phyloP scores from a whole-genome alignment of 2,113 vertebrate species.

The Pogonocichla stellata region DNA sequence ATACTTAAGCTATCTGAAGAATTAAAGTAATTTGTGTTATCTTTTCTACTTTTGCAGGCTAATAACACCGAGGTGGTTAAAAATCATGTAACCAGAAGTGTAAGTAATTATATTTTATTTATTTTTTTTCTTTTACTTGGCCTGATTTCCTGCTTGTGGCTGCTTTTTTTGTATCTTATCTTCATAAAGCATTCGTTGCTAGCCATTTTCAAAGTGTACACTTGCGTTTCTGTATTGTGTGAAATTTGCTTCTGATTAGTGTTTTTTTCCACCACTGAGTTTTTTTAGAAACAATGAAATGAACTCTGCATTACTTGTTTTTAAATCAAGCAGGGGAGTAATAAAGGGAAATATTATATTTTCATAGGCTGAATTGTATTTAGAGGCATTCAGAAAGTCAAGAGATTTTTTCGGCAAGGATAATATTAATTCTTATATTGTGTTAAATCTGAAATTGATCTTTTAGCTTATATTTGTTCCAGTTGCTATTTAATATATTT shows the following conservation, averaged over 20 bases:
- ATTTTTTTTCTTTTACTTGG: neutral
- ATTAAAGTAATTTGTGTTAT: neutral
- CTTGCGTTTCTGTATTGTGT: neutral
- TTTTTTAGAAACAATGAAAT: neutral
- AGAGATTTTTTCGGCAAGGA: neutral
- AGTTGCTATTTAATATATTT: neutral
- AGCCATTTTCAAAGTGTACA: neutral
- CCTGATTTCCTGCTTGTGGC: neutral
- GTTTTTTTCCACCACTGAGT: neutral
- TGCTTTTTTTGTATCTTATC: neutral
- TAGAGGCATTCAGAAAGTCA: neutral
- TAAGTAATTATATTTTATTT: neutral
- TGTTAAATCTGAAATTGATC: neutral
- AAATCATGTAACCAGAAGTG: conserved; percentile 32
- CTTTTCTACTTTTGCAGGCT: neutral
- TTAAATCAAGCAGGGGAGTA: neutral
- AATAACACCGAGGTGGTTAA: neutral
- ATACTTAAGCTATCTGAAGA: neutral
- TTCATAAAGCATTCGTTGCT: neutral
- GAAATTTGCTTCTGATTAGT: neutral
- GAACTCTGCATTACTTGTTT: neutral
- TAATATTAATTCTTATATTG: neutral
- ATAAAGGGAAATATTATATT: neutral
- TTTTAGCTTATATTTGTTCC: neutral
- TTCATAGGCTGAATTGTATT: neutral